Base-by-base conservation (phyloP, 2,888 invertebrate genomes). In the Strigamia maritima region DNA sequence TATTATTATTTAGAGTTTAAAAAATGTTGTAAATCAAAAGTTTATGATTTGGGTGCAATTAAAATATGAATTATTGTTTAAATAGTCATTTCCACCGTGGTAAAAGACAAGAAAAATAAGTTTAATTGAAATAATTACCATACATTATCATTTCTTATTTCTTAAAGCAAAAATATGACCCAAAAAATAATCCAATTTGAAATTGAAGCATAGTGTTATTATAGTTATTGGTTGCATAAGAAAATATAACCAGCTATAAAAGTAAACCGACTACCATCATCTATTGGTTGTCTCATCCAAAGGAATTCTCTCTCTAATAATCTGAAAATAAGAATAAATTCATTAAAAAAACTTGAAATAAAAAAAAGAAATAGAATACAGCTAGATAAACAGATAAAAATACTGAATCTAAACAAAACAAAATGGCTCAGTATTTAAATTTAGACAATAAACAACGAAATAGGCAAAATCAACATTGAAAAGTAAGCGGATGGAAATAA, bases 221-320 rank as follows among this genome's bases (percentile, higher is more conserved):
- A 35, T 8, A 8, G 31, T 7, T 31, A 31, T 31, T 31, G 31
- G 31, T 31, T 31, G 10, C 7, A 10, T 35, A 35, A 35, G 35
- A 35, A 35, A 35, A 35, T 35, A 35, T 35, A 35, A 35, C n/a
- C n/a, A n/a, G n/a, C n/a, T n/a, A n/a, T n/a, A n/a, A n/a, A n/a
- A n/a, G n/a, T n/a, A n/a, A n/a, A n/a, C 16, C 1, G 26, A 28
- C 31, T 19, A 16, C 31, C 22, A 22, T 74, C 74, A 74, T 74
- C 74, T 74, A 28, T 24, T 74, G 31, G 6, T 26, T 26, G 76
- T 14, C 31, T 76, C 76, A 76, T 76, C 76, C 38, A 76, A 76
- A n/a, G 76, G 76, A 6, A 76, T 76, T 31, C 31, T 31, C 31
- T 76, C 76, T 35, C 31, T 28, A 16, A 76, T 76, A 35, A 38